Evolutionary conservation across 2,888 invertebrate species (phyloP).

Genomic region (Mycalesis mineus): DNA sequence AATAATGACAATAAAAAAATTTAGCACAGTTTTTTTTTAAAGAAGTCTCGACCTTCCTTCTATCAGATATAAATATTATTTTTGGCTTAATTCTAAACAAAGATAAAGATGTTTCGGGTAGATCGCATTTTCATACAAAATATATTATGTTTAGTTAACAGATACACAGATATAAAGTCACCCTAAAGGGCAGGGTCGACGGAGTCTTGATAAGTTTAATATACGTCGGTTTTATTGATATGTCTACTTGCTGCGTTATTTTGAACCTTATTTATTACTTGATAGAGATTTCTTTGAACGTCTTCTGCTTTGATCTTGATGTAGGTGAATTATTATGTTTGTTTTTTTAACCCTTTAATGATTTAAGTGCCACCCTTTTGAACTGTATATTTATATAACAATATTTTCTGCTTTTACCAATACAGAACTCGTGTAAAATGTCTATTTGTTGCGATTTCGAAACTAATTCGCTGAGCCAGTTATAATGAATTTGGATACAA

Average conservation of each 20-base stretch:
- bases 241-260: neutral
- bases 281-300: neutral
- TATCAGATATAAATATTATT: too few relatives aligned
- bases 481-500: too few relatives aligned
- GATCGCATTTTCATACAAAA: neutral
- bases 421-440: too few relatives aligned
- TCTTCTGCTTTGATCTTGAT: neutral
- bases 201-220: constrained; percentile 17
- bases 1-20: too few relatives aligned
- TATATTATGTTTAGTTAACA: neutral
- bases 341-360: neutral
- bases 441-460: too few relatives aligned
- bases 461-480: too few relatives aligned
- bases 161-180: constrained; percentile 17
- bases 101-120: neutral
- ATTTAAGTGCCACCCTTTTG: neutral
- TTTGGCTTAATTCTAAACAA: too few relatives aligned
- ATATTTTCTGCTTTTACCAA: neutral
- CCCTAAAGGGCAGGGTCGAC: constrained; percentile 28
- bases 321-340: constrained; percentile 1
- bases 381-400: neutral
- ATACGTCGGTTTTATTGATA: constrained; percentile 3
- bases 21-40: too few relatives aligned
- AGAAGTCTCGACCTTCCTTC: too few relatives aligned
- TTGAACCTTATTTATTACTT: neutral